These are phyloP conservation scores for Heloderma charlesbogerti DNA, from an alignment of 2,113 vertebrate species.

Conservation along the genomic window DNA sequence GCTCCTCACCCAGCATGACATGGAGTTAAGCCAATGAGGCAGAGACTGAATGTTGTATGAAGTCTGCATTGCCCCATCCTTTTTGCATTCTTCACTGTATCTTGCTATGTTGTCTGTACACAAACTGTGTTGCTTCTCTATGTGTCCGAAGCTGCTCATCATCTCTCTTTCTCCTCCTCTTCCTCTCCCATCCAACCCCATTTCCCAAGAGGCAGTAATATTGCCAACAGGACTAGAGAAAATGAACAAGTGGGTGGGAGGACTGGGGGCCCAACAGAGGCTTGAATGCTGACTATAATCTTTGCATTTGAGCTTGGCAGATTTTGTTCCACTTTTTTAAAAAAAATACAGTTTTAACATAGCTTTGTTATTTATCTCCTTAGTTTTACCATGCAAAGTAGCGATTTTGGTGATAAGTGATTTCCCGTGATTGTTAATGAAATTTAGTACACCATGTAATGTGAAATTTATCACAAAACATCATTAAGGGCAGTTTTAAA, in stretches of 20 bases:
- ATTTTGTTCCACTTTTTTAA: background rate
- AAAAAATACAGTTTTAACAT: background rate
- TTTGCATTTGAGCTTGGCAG: background rate
- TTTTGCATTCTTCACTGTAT: background rate
- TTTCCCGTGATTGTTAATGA: background rate
- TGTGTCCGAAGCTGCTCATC: background rate
- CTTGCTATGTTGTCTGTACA: background rate
- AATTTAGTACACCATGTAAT: background rate
- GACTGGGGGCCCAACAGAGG: background rate
- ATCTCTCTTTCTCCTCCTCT: background rate
- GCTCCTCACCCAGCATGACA: background rate
- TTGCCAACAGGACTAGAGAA: background rate
- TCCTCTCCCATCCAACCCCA: no score
- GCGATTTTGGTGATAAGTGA: background rate
- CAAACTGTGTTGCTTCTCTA: background rate
- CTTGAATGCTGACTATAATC: background rate
- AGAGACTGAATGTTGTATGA: background rate
- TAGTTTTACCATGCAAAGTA: background rate
- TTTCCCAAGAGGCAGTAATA: background rate
- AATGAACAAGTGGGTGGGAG: background rate
- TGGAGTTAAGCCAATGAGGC: background rate
- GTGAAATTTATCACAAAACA: no score
- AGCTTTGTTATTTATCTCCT: background rate
- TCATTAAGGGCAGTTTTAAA: background rate
- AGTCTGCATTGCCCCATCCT: background rate